phyloP scores from a whole-genome alignment of 2,797 vertebrate species.

The Denticeps clupeoides region DNA sequence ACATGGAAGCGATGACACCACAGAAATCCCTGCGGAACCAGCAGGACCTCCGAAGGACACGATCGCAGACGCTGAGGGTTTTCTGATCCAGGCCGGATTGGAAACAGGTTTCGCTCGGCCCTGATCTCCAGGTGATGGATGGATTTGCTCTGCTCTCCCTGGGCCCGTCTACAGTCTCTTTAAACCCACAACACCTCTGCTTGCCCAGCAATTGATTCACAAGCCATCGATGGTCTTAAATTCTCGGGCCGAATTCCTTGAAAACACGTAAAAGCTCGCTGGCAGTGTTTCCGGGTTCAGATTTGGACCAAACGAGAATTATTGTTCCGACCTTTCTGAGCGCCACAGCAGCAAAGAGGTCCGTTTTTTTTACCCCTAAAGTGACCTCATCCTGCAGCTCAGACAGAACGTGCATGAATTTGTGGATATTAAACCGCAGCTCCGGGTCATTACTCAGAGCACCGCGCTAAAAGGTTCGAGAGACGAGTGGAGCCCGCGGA shows the following conservation, averaged over 20 bases:
- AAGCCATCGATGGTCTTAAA: constrained; percentile 2
- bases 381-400: constrained; percentile 3
- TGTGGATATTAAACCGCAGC: background rate
- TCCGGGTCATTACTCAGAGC: constrained; percentile 4
- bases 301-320: constrained; percentile 13
- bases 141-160: constrained; percentile 1
- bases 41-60: too few relatives aligned
- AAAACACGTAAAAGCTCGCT: too few relatives aligned
- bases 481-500: background rate
- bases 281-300: constrained; percentile 23
- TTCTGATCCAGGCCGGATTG: too few relatives aligned
- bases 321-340: constrained; percentile 18
- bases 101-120: too few relatives aligned
- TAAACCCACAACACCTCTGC: constrained; percentile 2
- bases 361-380: constrained; percentile 1
- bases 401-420: background rate
- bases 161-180: constrained; percentile 8
- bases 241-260: constrained; percentile 16
- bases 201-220: background rate
- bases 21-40: too few relatives aligned
- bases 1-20: too few relatives aligned
- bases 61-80: too few relatives aligned
- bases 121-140: constrained; percentile 1
- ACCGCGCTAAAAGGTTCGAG: constrained; percentile 4
- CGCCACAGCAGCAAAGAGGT: constrained; percentile 15